phyloP scores from a whole-genome alignment of 2,888 invertebrate species.

The Platerodrilus igneus region DNA sequence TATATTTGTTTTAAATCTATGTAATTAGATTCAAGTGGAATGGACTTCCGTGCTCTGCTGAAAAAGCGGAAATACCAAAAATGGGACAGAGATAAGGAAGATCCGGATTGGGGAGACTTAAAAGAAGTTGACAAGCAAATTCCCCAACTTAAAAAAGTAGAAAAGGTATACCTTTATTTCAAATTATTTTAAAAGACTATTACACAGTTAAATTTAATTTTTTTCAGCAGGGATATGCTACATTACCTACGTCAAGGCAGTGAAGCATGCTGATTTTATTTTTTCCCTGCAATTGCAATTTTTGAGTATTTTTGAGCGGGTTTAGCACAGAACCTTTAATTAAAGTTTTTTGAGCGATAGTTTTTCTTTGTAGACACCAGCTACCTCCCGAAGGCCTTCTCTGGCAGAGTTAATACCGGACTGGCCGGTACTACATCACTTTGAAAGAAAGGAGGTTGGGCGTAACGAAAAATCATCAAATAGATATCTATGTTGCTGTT shows the following conservation, averaged over 20 bases:
- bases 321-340: too few relatives aligned
- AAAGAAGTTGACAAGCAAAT: slow-evolving; percentile 87
- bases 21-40: slow-evolving; percentile 85
- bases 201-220: too few relatives aligned
- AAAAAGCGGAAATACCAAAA: slow-evolving; percentile 94
- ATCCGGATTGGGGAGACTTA: slow-evolving; percentile 89
- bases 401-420: slow-evolving; percentile 94
- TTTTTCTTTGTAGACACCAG: slow-evolving; percentile 49
- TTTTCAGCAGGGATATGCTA: too few relatives aligned
- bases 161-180: slow-evolving; percentile 69
- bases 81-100: slow-evolving; percentile 87
- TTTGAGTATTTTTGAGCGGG: too few relatives aligned
- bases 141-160: slow-evolving; percentile 86
- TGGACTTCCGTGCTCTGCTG: slow-evolving; percentile 98
- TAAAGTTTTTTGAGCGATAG: slow-evolving; percentile 45
- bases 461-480: slow-evolving; percentile 36
- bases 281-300: too few relatives aligned
- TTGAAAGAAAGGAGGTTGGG: slow-evolving; percentile 83
- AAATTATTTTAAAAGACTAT: not conserved
- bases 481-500: slow-evolving; percentile 16
- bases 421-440: slow-evolving; percentile 87
- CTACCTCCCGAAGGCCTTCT: slow-evolving; percentile 73
- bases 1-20: slow-evolving; percentile 1
- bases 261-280: too few relatives aligned
- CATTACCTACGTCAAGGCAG: too few relatives aligned